Evolutionary conservation across 2,888 invertebrate genomes (phyloP), one percentile per base, ranked within the genome.

Genomic region (Nematopogon swammerdamellus): DNA sequence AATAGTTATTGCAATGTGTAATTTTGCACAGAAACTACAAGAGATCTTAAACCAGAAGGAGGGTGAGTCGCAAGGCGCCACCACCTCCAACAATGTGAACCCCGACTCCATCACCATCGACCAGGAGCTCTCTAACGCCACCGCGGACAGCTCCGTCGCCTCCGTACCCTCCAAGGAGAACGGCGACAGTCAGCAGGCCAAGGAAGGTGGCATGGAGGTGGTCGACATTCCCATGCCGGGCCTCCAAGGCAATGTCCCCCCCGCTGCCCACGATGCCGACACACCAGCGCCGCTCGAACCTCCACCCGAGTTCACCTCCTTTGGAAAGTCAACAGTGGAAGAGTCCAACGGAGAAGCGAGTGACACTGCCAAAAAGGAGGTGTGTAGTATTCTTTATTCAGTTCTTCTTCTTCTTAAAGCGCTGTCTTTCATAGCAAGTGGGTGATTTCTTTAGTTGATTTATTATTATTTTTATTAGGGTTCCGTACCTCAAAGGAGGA

Each of bases 181-280:
- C 54, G 80, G 80, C 4, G 71, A 71, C 42, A 44, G 42, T 11
- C 45, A 47, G 14, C 54, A 52, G 11, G 52, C 52, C 18, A 58
- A 58, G 42, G 59, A 58, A 2, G n/a, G n/a, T n/a, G 51, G 54
- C 8, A 72, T 85, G 59, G 84, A 88, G 55, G 77, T 86, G 49
- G 76, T 82, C 51, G 87, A 89, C 71, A 90, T 90, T 63, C 89
- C 89, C 19, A 87, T 90, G 68, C 89, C 90, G 36, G 60, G n/a
- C 11, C 36, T 36, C 6, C 11, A 36, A 14, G 36, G 25, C 25
- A n/a, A 36, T 17, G 36, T 3, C 11, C 3, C n/a, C 3, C 36
- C 36, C 11, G 25, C 52, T n/a, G 54, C 55, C 2, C 70, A 69
- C n/a, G 64, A 65, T 11, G 54, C 60, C 18, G 65, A 67, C n/a